Conservation (phyloP, 2,113 vertebrate genomes). For the Empidonax alnorum region DNA sequence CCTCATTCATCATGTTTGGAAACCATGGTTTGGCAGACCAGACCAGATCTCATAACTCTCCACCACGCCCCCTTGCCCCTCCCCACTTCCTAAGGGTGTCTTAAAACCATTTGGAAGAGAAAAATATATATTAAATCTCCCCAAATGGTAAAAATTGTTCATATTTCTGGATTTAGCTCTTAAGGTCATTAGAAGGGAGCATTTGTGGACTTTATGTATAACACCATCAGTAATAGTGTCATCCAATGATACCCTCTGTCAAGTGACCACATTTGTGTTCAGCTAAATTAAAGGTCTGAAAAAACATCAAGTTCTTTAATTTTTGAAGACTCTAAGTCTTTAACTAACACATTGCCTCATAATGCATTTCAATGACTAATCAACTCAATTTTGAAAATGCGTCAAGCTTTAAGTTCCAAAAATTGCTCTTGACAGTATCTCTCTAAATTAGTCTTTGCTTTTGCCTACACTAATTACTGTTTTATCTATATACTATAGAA, state of each 20-base stretch:
- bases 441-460: constrained; percentile 33
- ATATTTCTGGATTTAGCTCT: background rate
- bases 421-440: background rate
- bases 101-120: background rate
- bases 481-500: constrained; percentile 5
- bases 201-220: background rate
- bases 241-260: background rate
- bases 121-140: background rate
- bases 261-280: background rate
- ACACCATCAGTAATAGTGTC: background rate
- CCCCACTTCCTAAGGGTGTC: background rate
- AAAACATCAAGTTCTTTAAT: background rate
- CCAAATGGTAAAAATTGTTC: background rate
- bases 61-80: background rate
- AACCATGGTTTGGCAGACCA: background rate
- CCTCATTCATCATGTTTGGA: background rate
- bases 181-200: background rate
- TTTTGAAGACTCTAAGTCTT: background rate
- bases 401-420: constrained; percentile 26
- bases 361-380: constrained; percentile 33
- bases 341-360: background rate
- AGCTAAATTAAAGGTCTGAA: background rate
- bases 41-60: background rate
- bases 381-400: constrained; percentile 29
- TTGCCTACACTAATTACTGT: constrained; percentile 52